Conservation (phyloP, 1,140 invertebrate species). For the Tigriopus japonicus region DNA sequence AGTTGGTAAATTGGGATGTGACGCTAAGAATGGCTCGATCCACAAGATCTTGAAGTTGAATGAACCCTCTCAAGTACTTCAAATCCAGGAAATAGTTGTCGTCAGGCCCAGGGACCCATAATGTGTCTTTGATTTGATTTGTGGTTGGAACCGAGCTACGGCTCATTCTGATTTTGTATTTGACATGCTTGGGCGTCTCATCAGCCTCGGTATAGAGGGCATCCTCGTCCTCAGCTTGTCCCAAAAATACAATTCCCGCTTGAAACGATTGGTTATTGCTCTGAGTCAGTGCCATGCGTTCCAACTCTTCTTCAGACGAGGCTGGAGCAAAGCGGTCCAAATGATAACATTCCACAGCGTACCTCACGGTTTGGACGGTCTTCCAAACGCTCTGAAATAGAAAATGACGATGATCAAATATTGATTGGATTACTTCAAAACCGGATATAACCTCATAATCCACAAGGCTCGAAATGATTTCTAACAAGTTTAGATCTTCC, state of each 20-base stretch:
- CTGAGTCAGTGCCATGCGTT: not conserved
- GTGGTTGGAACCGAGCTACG: not conserved
- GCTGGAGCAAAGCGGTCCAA: not conserved
- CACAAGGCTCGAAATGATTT: no score
- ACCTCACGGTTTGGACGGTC: not conserved
- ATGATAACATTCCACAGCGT: not conserved
- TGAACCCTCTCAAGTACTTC: slow-evolving; percentile 3
- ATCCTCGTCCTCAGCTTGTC: not conserved
- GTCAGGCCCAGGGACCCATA: slow-evolving; percentile 10
- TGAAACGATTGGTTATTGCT: not conserved
- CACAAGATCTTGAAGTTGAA: slow-evolving; percentile 3
- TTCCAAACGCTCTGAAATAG: not conserved
- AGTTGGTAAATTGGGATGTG: not conserved
- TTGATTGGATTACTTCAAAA: no score
- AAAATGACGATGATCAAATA: no score
- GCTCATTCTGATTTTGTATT: slow-evolving; percentile 8
- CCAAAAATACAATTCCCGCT: not conserved
- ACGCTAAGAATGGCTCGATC: not conserved
- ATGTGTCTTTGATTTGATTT: not conserved
- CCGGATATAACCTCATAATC: no score
- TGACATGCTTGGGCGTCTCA: not conserved
- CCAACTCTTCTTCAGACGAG: not conserved
- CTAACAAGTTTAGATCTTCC: no score
- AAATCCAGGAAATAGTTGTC: not conserved
- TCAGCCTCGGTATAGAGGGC: not conserved